Base-by-base conservation (phyloP, 2,888 invertebrate species). In the Plemyria rubiginata region DNA sequence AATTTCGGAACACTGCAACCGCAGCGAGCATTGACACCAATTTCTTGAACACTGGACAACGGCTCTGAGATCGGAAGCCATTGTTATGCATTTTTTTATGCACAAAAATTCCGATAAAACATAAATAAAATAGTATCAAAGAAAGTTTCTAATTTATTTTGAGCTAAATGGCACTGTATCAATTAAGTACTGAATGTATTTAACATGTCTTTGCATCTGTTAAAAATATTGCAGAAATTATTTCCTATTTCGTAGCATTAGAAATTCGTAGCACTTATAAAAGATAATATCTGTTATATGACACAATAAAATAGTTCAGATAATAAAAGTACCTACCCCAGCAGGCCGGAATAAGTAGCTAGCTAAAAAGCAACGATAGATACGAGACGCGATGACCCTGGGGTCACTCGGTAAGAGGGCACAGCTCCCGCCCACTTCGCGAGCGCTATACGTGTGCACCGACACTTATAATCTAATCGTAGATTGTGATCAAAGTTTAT, bases 21-120 rank as follows among this genome's bases (percentile, higher is more conserved):
- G 87, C 91, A 90, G 90, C 90, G 90, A 91, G 79, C 92, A 88
- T 89, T 92, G 92, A 92, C 92, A 91, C 90, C 89, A 83, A 90
- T 90, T 84, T 87, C 81, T 84, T 82, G 84, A 81, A 84, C 84
- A 85, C 84, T 80, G 83, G 83, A 86, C 82, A 81, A 81, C 79
- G 79, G 76, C 76, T 82, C 77, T 68, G 67, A 75, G 72, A 84
- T 85, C 78, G 70, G 71, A 70, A 78, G 78, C 67, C 66, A 74
- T 74, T 73, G 74, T 75, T 76, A 74, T 75, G 15, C 50, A 50
- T 50, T 36, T 50, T 32, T 11, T 36, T 49, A 13, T 29, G 28
- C 9, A 8, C 15, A 11, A 0, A 28, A 28, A 28, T 12, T 4
- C 38, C 13, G n/a, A 4, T 13, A 43, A 43, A 43, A 15, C 15